Conservation (phyloP, 2,888 invertebrate genomes). For the Acronicta psi region DNA sequence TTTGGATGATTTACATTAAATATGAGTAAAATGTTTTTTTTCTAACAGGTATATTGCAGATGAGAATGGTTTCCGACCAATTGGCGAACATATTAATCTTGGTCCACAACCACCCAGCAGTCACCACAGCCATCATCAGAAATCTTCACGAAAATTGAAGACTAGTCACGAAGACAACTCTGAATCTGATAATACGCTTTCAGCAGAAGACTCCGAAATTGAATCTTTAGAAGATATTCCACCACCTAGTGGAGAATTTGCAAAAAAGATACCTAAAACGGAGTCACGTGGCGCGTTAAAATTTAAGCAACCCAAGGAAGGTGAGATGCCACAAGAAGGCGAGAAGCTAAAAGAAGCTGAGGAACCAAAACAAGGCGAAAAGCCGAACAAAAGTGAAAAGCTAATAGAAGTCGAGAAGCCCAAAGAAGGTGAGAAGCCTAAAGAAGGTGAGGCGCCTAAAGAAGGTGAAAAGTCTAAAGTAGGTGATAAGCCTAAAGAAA, state of each 20-base stretch:
- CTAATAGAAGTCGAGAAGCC: not conserved
- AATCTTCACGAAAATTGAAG: constrained; percentile 67
- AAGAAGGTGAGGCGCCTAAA: not conserved
- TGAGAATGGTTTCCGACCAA: constrained; percentile 92
- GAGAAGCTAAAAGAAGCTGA: not conserved
- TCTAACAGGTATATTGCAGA: constrained; percentile 90
- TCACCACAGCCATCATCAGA: constrained; percentile 51
- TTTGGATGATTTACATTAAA: too few species aligned
- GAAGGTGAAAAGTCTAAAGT: not conserved
- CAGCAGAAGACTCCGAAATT: constrained; percentile 38
- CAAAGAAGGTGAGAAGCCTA: not conserved
- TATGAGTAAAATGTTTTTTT: not conserved
- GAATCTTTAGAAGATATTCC: constrained; percentile 28
- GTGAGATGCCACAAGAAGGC: constrained; percentile 7
- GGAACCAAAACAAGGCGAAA: constrained; percentile 3
- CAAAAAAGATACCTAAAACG: constrained; percentile 29
- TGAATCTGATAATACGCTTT: constrained; percentile 45
- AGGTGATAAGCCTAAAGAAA: not conserved
- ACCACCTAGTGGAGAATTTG: constrained; percentile 29
- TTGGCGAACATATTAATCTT: constrained; percentile 90
- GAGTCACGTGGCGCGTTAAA: not conserved
- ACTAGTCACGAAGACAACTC: constrained; percentile 50
- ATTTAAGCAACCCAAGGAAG: constrained; percentile 4
- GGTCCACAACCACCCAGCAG: constrained; percentile 54
- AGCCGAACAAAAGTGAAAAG: not conserved